Evolutionary conservation across 2,113 vertebrate species (phyloP).

Genomic region (Protobothrops mucrosquamatus): DNA sequence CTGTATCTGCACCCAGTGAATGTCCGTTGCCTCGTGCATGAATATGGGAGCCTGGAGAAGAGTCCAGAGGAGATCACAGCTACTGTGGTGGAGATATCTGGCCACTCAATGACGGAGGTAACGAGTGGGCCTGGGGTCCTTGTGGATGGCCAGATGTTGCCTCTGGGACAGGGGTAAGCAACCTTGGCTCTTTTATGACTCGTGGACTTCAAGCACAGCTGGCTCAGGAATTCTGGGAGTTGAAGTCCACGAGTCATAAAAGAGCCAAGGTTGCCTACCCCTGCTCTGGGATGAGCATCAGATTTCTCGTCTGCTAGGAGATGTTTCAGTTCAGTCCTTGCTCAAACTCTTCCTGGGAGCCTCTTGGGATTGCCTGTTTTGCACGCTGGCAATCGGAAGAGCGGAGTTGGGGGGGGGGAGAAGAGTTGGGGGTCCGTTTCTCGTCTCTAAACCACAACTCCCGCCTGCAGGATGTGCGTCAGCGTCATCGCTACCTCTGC

Average conservation of each 20-base stretch:
- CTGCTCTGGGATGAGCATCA: background rate
- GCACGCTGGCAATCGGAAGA: background rate
- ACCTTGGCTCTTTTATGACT: too few relatives aligned
- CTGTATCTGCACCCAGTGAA: slow-evolving; percentile 98
- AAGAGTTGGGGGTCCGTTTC: background rate
- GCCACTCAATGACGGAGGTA: slow-evolving; percentile 95
- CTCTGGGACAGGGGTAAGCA: too few relatives aligned
- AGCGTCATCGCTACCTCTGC: slow-evolving; percentile 91
- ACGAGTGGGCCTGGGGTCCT: background rate
- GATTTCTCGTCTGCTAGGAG: background rate
- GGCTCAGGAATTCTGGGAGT: too few relatives aligned
- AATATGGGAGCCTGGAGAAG: slow-evolving; percentile 93
- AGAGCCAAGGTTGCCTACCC: too few relatives aligned
- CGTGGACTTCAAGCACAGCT: too few relatives aligned
- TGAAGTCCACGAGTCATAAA: too few relatives aligned
- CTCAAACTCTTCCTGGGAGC: background rate
- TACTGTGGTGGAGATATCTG: slow-evolving; percentile 89
- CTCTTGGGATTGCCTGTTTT: background rate
- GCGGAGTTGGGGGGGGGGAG: background rate
- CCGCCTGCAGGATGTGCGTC: slow-evolving; percentile 84
- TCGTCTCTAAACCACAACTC: background rate
- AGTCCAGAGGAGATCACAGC: slow-evolving; percentile 92
- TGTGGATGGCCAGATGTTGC: background rate
- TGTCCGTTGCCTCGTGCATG: slow-evolving; percentile 87
- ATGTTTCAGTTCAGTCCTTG: background rate